phyloP scores from a whole-genome alignment of 1,140 invertebrate species.

The Eumaeus atala region DNA sequence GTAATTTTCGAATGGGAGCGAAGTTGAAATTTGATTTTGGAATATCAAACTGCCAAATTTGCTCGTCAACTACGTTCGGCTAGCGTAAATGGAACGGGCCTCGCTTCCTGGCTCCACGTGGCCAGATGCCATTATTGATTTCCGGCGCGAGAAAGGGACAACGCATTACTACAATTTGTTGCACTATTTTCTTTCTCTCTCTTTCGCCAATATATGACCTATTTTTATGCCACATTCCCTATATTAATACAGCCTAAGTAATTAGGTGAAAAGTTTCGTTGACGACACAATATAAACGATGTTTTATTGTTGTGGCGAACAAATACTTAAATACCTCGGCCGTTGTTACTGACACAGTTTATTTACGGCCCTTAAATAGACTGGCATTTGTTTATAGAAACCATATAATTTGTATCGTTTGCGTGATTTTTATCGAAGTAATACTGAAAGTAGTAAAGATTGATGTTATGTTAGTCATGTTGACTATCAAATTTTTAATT shows the following conservation, averaged over 20 bases:
- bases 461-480: too few relatives aligned
- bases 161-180: constrained; percentile 68
- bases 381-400: too few relatives aligned
- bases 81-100: constrained; percentile 60
- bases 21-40: background rate
- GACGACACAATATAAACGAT: constrained; percentile 41
- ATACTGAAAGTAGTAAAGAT: too few relatives aligned
- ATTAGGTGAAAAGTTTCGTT: constrained; percentile 64
- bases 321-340: background rate
- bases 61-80: constrained; percentile 40
- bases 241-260: constrained; percentile 71
- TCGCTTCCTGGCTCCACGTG: constrained; percentile 64
- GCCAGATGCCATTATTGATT: constrained; percentile 71
- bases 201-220: constrained; percentile 71
- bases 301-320: constrained; percentile 31
- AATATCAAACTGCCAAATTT: constrained; percentile 28
- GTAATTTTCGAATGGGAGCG: too few relatives aligned
- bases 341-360: background rate
- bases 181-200: constrained; percentile 66
- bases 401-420: too few relatives aligned
- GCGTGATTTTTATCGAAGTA: too few relatives aligned
- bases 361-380: background rate
- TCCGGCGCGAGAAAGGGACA: constrained; percentile 60
- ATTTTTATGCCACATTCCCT: constrained; percentile 72
- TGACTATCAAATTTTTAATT: too few relatives aligned